These are phyloP conservation scores for Phrynocephalus versicolor DNA, from an alignment of 2,113 vertebrate genomes.

Conservation along the genomic window DNA sequence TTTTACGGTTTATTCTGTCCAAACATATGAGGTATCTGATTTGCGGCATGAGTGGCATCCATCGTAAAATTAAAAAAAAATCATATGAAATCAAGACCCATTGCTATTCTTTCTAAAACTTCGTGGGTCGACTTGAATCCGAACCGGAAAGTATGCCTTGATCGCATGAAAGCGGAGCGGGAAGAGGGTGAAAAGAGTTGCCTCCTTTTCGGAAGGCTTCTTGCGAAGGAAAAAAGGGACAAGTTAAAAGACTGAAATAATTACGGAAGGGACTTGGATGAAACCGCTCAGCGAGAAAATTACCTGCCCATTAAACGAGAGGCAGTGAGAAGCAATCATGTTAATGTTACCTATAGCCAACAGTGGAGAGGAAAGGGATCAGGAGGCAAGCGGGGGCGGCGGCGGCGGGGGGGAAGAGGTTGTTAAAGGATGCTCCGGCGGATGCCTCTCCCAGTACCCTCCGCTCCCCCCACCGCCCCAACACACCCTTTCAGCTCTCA, in stretches of 20 bases:
- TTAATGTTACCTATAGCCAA: constrained; percentile 54
- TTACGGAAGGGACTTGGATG: constrained; percentile 58
- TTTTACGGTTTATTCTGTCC: no score
- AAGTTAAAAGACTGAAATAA: constrained; percentile 43
- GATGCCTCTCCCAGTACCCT: neutral
- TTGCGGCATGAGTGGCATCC: no score
- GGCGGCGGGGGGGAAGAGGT: neutral
- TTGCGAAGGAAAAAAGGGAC: constrained; percentile 41
- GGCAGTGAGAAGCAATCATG: constrained; percentile 45
- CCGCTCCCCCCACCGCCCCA: neutral
- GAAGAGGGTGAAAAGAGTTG: neutral
- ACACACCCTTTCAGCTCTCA: no score
- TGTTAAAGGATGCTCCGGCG: neutral
- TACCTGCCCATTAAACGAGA: constrained; percentile 69
- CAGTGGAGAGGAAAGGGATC: neutral
- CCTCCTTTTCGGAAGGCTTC: constrained; percentile 12
- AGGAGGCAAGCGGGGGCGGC: no score
- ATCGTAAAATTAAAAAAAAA: no score
- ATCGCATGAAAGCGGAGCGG: constrained; percentile 11
- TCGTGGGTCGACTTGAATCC: neutral
- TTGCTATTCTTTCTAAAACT: no score
- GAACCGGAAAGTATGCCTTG: neutral
- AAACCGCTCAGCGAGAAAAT: constrained; percentile 73
- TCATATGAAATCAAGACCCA: no score
- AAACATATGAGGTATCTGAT: no score